Evolutionary conservation across 2,113 vertebrate genomes (phyloP), one percentile per base, ranked within the genome.

Genomic region (Boulengeromyrus knoepffleri): DNA sequence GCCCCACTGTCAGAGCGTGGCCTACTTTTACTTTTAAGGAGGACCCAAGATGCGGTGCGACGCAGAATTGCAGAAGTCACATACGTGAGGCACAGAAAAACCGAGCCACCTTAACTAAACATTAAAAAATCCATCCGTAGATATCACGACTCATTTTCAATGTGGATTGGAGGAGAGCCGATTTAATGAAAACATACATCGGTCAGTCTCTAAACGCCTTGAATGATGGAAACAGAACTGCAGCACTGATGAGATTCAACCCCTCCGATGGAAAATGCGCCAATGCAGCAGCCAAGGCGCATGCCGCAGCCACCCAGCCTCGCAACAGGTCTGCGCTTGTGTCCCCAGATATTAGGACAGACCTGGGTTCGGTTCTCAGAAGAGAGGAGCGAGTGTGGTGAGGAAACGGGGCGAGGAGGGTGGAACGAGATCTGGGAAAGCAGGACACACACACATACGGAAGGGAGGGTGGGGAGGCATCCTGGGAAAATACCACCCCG

Each of bases 1-100:
- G n/a, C 36, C 36, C 77, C 36, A n/a, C 74, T 53, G n/a, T 42
- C 13, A 62, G 3, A 47, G 47, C 3, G 19, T 52, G 66, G n/a
- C 88, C 45, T 74, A 77, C 7, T 50, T 89, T 50, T n/a, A 21
- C 15, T 77, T 27, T 50, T 89, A 77, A 89, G 45, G 66, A 89
- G n/a, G n/a, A 52, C 47, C 46, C 58, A 45, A 24, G 36, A 47
- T 47, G 39, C 80, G 0, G 0, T 46, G 36, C 7, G 1, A n/a
- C 1, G 0, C 45, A 47, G 80, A 31, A 77, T 15, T 19, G 70
- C 70, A n/a, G 1, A 85, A 24, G 85, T 53, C 15, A 7, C 46
- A 49, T 13, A 86, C 9, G 45, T 13, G 13, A n/a, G 46, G 47
- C 19, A 21, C 85, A 49, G 47, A 47, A 52, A 45, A 27, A 50